A percentile compares a stretch with the other conserved stretches of the same genome.
These are phyloP conservation scores for Drosophila jambulina DNA, from an alignment of 1,140 invertebrate species.

Conservation along the genomic window DNA sequence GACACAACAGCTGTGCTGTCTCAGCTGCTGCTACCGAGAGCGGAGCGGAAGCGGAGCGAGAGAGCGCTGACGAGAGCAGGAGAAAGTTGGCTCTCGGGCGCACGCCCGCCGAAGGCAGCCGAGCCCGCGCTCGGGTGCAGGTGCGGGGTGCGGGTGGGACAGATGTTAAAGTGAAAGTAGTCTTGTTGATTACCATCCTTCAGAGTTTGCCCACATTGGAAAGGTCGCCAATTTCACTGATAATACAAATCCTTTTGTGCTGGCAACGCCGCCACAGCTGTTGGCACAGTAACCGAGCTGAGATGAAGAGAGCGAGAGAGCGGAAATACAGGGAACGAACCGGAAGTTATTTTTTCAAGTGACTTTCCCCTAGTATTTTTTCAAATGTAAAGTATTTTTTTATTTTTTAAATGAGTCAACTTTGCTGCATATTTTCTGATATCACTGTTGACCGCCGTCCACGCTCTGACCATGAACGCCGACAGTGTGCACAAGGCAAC, in stretches of 20 bases:
- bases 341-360: conserved; percentile 64
- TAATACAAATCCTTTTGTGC: conserved; percentile 58
- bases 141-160: neutral
- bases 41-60: conserved; percentile 14
- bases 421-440: neutral
- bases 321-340: conserved; percentile 25
- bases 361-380: conserved; percentile 51
- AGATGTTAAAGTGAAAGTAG: conserved; percentile 75
- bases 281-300: neutral
- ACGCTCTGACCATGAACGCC: no score
- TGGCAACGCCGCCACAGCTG: conserved; percentile 61
- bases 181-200: conserved; percentile 75
- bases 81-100: conserved; percentile 38
- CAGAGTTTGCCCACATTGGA: conserved; percentile 50
- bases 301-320: conserved; percentile 18
- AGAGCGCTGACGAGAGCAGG: conserved; percentile 27
- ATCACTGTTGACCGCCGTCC: neutral
- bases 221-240: conserved; percentile 82
- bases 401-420: neutral
- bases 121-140: neutral
- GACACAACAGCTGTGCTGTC: conserved; percentile 71
- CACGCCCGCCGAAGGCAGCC: conserved; percentile 24
- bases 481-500: no score
- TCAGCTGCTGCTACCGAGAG: conserved; percentile 64
- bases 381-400: conserved; percentile 3